Evolutionary conservation across 2,888 invertebrate species (phyloP), one percentile per base, ranked within the genome.

Genomic region (Volucella inanis): DNA sequence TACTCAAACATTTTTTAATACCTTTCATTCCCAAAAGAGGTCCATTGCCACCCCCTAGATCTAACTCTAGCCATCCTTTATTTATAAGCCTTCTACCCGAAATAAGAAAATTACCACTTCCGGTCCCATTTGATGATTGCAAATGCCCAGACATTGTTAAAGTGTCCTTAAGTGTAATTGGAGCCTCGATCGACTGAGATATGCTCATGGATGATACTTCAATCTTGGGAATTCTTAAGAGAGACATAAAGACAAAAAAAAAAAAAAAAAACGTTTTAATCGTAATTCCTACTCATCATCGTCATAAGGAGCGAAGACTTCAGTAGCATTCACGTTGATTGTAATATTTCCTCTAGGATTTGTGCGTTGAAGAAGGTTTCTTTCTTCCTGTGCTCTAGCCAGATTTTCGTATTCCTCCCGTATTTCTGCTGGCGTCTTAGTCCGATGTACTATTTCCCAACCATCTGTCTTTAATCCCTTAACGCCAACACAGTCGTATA

Each of bases 201-300:
- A 98, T 96, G 57, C 96, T 96, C 96, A 98, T 97, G 10, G 97
- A 97, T n/a, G 96, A 97, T 43, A 98, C 95, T 93, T 98, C 98
- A 87, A 98, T 93, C 81, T 93, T 94, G 12, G 98, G 97, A 89
- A 97, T 92, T 8, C 94, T 89, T 12, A 92, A 49, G 45, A 74
- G 52, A 77, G 88, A 88, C 71, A 74, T 72, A 54, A 75, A 59
- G 65, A 41, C 55, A 59, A 15, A 15, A 65, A 81, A 70, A 70
- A 80, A 76, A 71, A n/a, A n/a, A n/a, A n/a, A n/a, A n/a, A n/a
- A n/a, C 11, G 11, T 38, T 62, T 43, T 41, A 31, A 61, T 8
- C 3, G 31, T 3, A 52, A 18, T n/a, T 11, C 77, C 89, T 93
- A 92, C 87, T 95, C 94, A 89, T 94, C 94, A 87, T 95, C 95